Base-by-base conservation (phyloP, 2,113 vertebrate species). In the Anguilla rostrata region DNA sequence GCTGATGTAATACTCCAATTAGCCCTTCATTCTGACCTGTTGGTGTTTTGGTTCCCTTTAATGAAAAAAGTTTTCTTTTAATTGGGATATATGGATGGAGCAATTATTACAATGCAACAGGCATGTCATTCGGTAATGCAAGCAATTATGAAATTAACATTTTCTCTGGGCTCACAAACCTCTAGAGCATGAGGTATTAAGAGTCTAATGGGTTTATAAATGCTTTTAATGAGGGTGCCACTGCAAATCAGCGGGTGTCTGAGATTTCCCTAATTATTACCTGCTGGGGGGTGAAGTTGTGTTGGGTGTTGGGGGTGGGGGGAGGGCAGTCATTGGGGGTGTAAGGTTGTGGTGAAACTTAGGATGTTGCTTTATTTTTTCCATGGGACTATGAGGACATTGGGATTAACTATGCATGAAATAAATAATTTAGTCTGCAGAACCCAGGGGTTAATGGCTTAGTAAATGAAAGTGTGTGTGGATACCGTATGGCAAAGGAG, bases 71-170 rank as follows among this genome's bases (percentile, higher is more conserved):
- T 84, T 63, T 84, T 39, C 39, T 84, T 84, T 84, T 66, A 66
- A 63, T 84, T 84, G 56, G 83, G 57, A 84, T 84, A 84, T 84
- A 66, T 84, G 56, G 56, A 84, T 34, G 83, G 57, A 83, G 46
- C 29, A 84, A 39, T 41, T 39, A 84, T 66, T 63, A 84, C 83
- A 84, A 84, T 84, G 53, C 83, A 84, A 63, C 57, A 34, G 53
- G 39, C 57, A 66, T 84, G 83, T 63, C 83, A 84, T 84, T 84
- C 39, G 56, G 66, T 84, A 84, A 84, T 84, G 57, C 53, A 84
- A 29, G 83, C 83, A 84, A 84, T 84, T 84, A 84, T 66, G 57
- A 60, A 84, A 84, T 63, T 66, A 84, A 84, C 57, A 66, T 84
- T 39, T 84, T 60, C 57, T 84, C 29, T 57, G 46, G 18, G 34